These are phyloP conservation scores for Eulithis testata DNA, from an alignment of 2,888 invertebrate genomes.

Conservation along the genomic window DNA sequence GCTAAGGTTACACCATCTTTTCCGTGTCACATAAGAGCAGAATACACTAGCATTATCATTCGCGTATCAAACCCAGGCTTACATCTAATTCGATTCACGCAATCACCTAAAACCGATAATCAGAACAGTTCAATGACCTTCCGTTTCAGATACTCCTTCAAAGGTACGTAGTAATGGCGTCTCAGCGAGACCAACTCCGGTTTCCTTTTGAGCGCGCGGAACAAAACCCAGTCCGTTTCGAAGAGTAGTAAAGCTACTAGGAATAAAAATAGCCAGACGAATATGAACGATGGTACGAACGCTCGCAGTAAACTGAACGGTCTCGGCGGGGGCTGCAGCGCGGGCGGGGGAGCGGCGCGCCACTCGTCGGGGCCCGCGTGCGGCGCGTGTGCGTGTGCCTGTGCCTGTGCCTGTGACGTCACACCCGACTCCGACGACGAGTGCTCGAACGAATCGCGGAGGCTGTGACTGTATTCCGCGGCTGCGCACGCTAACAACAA, in stretches of 20 bases:
- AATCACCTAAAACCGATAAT: slow-evolving; percentile 54
- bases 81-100: slow-evolving; percentile 30
- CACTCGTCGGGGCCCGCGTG: slow-evolving; percentile 57
- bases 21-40: not conserved
- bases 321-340: slow-evolving; percentile 52
- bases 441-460: slow-evolving; percentile 89
- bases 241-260: slow-evolving; percentile 89
- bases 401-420: slow-evolving; percentile 73
- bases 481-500: slow-evolving; percentile 45
- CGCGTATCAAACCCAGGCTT: slow-evolving; percentile 20
- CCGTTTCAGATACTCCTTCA: slow-evolving; percentile 90
- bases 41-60: not conserved
- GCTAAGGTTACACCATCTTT: not conserved
- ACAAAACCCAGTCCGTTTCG: slow-evolving; percentile 90
- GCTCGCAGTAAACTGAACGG: slow-evolving; percentile 77
- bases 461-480: slow-evolving; percentile 88
- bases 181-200: slow-evolving; percentile 91
- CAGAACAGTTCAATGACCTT: slow-evolving; percentile 87
- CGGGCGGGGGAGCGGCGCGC: slow-evolving; percentile 76
- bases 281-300: slow-evolving; percentile 91
- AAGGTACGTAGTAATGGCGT: slow-evolving; percentile 92
- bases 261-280: slow-evolving; percentile 88
- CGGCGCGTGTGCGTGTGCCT: too few species aligned
- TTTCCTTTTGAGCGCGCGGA: slow-evolving; percentile 88
- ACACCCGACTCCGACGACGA: slow-evolving; percentile 92